Conservation (phyloP, 2,888 invertebrate species). For the Leptogaster cylindrica region DNA sequence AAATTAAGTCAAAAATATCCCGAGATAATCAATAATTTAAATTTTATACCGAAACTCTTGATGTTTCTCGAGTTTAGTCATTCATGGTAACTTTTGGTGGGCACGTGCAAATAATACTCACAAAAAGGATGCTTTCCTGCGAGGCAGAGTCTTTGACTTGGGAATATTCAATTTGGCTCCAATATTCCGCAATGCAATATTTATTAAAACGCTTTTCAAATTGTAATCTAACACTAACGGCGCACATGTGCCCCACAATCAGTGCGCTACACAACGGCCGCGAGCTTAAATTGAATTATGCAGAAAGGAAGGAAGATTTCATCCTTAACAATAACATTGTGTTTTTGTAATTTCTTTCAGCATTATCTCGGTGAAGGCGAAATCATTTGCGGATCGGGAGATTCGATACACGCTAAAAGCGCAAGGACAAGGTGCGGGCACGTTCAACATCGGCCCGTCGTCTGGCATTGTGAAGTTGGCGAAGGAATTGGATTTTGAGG, state of each 20-base stretch:
- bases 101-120: conserved; percentile 3
- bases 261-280: background rate
- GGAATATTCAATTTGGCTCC: background rate
- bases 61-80: too few species aligned
- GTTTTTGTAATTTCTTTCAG: conserved; percentile 63
- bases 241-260: background rate
- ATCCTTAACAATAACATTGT: conserved; percentile 10
- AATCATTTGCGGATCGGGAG: conserved; percentile 95
- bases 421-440: conserved; percentile 91
- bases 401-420: conserved; percentile 95
- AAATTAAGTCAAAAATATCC: too few species aligned
- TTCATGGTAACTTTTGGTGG: conserved; percentile 2
- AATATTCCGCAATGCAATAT: background rate
- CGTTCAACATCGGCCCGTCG: conserved; percentile 92
- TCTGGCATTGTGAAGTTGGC: conserved; percentile 95
- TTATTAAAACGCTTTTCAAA: conserved; percentile 25
- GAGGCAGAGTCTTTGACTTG: background rate
- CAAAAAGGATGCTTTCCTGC: background rate
- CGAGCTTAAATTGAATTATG: conserved; percentile 24
- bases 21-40: too few species aligned
- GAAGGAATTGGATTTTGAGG: conserved; percentile 96
- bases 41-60: too few species aligned
- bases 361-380: conserved; percentile 95
- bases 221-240: conserved; percentile 23
- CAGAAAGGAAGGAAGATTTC: background rate